phyloP scores from a whole-genome alignment of 2,888 invertebrate genomes.

The Metalampra italica region DNA sequence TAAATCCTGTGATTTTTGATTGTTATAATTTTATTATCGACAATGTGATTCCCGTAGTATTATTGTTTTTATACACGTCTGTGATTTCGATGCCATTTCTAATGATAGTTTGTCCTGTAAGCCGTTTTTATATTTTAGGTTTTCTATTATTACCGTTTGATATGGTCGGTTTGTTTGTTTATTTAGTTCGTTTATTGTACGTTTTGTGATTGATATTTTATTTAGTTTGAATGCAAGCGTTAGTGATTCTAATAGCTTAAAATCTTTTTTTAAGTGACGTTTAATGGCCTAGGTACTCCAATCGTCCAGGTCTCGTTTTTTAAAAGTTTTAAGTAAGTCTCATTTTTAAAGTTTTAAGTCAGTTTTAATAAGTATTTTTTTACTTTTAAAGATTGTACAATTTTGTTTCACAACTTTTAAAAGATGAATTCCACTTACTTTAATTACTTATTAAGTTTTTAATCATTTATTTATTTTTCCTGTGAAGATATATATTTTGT shows the following conservation, averaged over 20 bases:
- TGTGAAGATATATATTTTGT: no score
- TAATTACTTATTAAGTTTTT: no score
- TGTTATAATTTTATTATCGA: slow-evolving; percentile 57
- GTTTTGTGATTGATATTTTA: slow-evolving; percentile 18
- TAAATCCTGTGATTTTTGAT: slow-evolving; percentile 66
- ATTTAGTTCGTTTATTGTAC: not conserved
- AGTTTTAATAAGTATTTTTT: no score
- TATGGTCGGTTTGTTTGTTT: slow-evolving; percentile 14
- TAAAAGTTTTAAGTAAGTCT: no score
- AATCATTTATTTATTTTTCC: no score
- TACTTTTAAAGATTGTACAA: no score
- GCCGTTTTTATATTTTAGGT: slow-evolving; percentile 46
- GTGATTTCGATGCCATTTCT: slow-evolving; percentile 70
- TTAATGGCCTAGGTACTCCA: no score
- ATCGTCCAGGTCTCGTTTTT: no score
- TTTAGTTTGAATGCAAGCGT: slow-evolving; percentile 6
- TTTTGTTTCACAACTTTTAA: no score
- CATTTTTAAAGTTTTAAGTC: no score
- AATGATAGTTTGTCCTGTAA: slow-evolving; percentile 39
- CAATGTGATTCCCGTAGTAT: slow-evolving; percentile 61
- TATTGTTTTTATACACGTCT: slow-evolving; percentile 56
- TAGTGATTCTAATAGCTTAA: not conserved
- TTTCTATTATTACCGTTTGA: slow-evolving; percentile 31
- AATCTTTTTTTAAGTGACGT: not conserved
- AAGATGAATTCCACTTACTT: no score